Percentiles rank a stretch among this genome's conserved stretches.
phyloP scores from a whole-genome alignment of 2,888 invertebrate genomes.

The Galerucella calmariensis region DNA sequence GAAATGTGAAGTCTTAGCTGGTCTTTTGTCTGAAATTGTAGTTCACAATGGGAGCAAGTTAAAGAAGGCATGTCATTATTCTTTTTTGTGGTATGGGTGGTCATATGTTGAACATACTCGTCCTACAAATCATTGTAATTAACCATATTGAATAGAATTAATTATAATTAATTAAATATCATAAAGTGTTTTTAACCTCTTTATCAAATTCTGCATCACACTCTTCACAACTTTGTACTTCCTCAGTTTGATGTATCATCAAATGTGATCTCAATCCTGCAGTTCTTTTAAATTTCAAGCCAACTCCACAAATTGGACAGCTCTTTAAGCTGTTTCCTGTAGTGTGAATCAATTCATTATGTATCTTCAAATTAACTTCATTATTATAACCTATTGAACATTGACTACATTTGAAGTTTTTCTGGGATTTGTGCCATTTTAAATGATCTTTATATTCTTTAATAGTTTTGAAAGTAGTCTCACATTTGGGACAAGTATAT shows the following conservation, averaged over 20 bases:
- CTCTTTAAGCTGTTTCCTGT: slow-evolving; percentile 49
- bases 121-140: slow-evolving; percentile 57
- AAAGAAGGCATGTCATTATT: slow-evolving; percentile 52
- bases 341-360: slow-evolving; percentile 57
- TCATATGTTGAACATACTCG: slow-evolving; percentile 67
- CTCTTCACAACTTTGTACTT: slow-evolving; percentile 59
- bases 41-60: slow-evolving; percentile 70
- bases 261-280: slow-evolving; percentile 63
- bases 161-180: not conserved
- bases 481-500: slow-evolving; percentile 56
- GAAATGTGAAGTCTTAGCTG: slow-evolving; percentile 67
- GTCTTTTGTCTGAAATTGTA: slow-evolving; percentile 65
- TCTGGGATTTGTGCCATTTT: slow-evolving; percentile 56
- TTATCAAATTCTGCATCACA: slow-evolving; percentile 61
- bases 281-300: slow-evolving; percentile 57
- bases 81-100: slow-evolving; percentile 42
- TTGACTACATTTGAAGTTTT: slow-evolving; percentile 59
- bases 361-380: slow-evolving; percentile 62
- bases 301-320: slow-evolving; percentile 62
- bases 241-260: slow-evolving; percentile 61
- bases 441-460: slow-evolving; percentile 57
- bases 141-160: not conserved
- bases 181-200: slow-evolving; percentile 52
- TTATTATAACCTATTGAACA: slow-evolving; percentile 59
- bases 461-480: slow-evolving; percentile 53